These are phyloP conservation scores for Rhinella marina DNA, from an alignment of 2,797 vertebrate species.

Conservation along the genomic window DNA sequence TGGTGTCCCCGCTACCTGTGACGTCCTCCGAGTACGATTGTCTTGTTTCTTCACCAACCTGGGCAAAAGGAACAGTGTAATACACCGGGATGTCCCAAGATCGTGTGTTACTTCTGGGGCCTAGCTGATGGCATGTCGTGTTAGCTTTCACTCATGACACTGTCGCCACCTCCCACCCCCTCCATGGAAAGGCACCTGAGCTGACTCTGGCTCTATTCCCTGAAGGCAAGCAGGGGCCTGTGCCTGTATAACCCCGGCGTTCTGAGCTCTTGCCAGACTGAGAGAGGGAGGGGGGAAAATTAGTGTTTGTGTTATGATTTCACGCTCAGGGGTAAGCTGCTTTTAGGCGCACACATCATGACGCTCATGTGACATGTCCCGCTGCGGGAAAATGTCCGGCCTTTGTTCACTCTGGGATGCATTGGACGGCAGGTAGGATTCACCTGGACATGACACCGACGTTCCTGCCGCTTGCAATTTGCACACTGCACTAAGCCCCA, in stretches of 20 bases:
- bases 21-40: background rate
- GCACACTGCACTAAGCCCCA: background rate
- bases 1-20: background rate
- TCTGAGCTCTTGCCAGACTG: conserved; percentile 55
- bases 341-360: conserved; percentile 61
- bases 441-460: conserved; percentile 38
- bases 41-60: background rate
- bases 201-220: conserved; percentile 58
- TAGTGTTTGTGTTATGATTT: conserved; percentile 58
- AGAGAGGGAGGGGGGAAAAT: conserved; percentile 15
- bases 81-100: background rate
- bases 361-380: conserved; percentile 58
- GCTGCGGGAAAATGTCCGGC: conserved; percentile 55
- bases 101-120: background rate
- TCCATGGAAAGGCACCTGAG: conserved; percentile 49
- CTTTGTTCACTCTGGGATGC: conserved; percentile 48
- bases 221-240: conserved; percentile 62
- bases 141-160: background rate
- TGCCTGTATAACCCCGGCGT: conserved; percentile 56
- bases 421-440: conserved; percentile 54
- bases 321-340: conserved; percentile 60
- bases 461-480: conserved; percentile 14
- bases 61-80: conserved; percentile 1
- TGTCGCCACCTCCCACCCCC: conserved; percentile 4
- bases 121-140: background rate